Conservation (phyloP, 1,140 invertebrate species). For the Polypedilum vanderplanki region DNA sequence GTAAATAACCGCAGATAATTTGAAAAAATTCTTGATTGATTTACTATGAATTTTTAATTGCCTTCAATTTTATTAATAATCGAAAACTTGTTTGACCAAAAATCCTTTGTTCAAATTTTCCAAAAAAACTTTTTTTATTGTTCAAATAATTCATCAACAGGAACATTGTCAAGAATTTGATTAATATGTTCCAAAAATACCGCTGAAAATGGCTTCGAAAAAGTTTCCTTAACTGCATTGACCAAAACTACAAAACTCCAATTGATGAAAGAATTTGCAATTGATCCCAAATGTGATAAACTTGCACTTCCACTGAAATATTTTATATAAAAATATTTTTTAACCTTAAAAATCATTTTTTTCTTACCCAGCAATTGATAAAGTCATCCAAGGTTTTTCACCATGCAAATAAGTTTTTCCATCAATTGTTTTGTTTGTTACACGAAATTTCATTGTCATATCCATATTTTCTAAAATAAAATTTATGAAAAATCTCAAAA, state of each 20-base stretch:
- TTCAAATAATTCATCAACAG: background rate
- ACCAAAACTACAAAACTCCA: background rate
- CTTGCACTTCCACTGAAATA: background rate
- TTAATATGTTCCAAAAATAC: background rate
- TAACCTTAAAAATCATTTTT: background rate
- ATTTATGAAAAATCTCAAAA: background rate
- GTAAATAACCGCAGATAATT: no score
- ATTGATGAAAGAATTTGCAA: background rate
- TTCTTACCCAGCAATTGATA: background rate
- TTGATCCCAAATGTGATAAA: background rate
- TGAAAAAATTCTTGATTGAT: no score
- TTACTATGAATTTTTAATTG: no score
- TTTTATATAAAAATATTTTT: background rate
- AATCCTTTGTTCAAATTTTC: no score
- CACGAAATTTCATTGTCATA: background rate
- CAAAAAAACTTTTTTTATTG: no score
- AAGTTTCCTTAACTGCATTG: background rate
- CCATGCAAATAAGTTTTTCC: background rate
- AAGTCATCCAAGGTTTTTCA: conserved; percentile 8
- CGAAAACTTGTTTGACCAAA: no score
- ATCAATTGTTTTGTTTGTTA: background rate
- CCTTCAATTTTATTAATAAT: no score
- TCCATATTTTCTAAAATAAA: background rate
- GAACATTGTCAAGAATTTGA: background rate
- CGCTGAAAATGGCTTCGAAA: background rate